Percentiles rank a stretch among this genome's conserved stretches.
These are phyloP conservation scores for Ameiurus melas DNA, from an alignment of 2,113 vertebrate genomes.

Conservation along the genomic window DNA sequence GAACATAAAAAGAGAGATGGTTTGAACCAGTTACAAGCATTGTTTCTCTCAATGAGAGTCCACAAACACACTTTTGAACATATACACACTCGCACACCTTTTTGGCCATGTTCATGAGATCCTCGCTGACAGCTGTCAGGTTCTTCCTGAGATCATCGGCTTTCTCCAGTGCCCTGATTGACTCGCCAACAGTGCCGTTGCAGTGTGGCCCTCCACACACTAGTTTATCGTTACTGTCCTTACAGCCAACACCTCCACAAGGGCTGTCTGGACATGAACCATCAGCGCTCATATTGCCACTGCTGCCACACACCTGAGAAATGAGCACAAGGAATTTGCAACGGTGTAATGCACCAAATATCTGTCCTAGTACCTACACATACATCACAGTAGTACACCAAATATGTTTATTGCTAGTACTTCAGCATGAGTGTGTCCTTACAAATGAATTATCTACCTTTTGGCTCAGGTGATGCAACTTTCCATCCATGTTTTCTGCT, in stretches of 20 bases:
- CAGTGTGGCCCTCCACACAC: slow-evolving; percentile 75
- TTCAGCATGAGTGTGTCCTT: neutral
- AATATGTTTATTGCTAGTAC: neutral
- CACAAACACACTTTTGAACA: neutral
- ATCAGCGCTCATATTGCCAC: slow-evolving; percentile 54
- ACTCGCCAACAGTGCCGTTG: slow-evolving; percentile 71
- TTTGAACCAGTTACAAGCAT: neutral
- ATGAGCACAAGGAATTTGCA: neutral
- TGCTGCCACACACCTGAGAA: slow-evolving; percentile 72
- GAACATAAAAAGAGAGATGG: neutral
- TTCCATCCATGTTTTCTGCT: slow-evolving; percentile 60
- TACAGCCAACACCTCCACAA: slow-evolving; percentile 82
- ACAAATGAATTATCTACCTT: slow-evolving; percentile 55
- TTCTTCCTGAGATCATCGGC: slow-evolving; percentile 62
- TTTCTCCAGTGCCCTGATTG: slow-evolving; percentile 61
- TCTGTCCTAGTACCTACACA: too few relatives aligned
- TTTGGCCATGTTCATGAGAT: slow-evolving; percentile 66
- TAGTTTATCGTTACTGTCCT: slow-evolving; percentile 59
- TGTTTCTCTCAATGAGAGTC: neutral
- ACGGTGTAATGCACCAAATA: neutral
- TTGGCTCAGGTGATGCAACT: slow-evolving; percentile 60
- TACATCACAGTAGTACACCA: neutral
- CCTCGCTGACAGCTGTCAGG: slow-evolving; percentile 66
- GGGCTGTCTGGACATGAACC: slow-evolving; percentile 65
- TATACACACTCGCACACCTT: slow-evolving; percentile 69